Percentiles rank a stretch among this genome's conserved stretches.
Evolutionary conservation across 2,113 vertebrate species (phyloP).

Genomic region (Hippoglossus stenolepis): DNA sequence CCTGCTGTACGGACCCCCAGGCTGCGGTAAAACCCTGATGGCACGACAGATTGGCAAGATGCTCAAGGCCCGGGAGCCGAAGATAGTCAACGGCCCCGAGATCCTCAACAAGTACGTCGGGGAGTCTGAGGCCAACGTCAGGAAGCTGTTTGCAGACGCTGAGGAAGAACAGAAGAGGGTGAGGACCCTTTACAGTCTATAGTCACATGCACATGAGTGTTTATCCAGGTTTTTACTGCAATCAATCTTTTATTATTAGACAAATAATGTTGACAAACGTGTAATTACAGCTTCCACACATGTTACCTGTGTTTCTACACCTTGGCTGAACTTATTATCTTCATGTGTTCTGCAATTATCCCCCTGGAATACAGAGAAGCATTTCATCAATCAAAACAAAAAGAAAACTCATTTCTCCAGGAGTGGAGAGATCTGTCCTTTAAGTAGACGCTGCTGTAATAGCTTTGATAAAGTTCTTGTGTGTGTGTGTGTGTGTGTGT

Average conservation of each 20-base stretch:
- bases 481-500: slow-evolving; percentile 23
- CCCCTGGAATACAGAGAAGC: slow-evolving; percentile 28
- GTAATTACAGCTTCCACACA: not conserved
- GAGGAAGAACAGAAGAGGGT: slow-evolving; percentile 98
- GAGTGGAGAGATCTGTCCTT: slow-evolving; percentile 80
- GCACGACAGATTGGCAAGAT: slow-evolving; percentile 98
- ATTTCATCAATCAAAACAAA: slow-evolving; percentile 23
- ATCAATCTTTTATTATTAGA: not conserved
- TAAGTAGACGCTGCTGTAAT: slow-evolving; percentile 39
- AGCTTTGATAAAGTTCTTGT: not conserved
- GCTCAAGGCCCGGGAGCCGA: slow-evolving; percentile 96
- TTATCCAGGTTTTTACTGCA: not conserved
- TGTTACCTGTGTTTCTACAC: not conserved
- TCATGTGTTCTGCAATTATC: not conserved
- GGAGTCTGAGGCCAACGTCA: slow-evolving; percentile 96
- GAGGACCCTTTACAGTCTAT: slow-evolving; percentile 33
- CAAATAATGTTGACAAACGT: not conserved
- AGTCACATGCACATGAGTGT: too few species aligned
- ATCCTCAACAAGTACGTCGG: slow-evolving; percentile 98
- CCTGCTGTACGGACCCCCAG: slow-evolving; percentile 94
- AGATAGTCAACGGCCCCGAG: slow-evolving; percentile 97
- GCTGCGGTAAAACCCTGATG: slow-evolving; percentile 97
- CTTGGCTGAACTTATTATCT: not conserved
- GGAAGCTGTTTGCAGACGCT: slow-evolving; percentile 97
- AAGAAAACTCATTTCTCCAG: slow-evolving; percentile 64